These are phyloP conservation scores for Cephalopachus bancanus DNA, from an alignment of 2,797 vertebrate species.

Conservation along the genomic window DNA sequence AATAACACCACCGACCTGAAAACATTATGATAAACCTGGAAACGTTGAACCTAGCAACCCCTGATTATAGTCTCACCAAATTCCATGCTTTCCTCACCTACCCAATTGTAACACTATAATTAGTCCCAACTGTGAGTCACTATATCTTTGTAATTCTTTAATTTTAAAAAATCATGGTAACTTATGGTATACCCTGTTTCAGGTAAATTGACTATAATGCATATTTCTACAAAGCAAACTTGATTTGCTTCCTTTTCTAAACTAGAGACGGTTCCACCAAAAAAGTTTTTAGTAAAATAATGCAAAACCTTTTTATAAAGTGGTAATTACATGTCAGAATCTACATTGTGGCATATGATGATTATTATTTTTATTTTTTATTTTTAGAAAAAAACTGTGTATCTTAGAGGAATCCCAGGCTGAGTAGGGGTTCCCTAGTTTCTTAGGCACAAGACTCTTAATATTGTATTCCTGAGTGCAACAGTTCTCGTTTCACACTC, in stretches of 20 bases:
- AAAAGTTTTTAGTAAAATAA: neutral
- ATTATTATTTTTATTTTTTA: neutral
- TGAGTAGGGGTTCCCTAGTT: neutral
- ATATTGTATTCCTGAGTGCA: neutral
- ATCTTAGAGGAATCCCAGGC: neutral
- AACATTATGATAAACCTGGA: neutral
- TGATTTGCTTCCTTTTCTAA: slow-evolving; percentile 40
- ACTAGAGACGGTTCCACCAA: slow-evolving; percentile 8
- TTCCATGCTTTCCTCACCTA: neutral
- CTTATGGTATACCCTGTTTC: neutral
- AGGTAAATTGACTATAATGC: slow-evolving; percentile 7
- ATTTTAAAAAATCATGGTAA: slow-evolving; percentile 4
- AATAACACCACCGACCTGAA: neutral
- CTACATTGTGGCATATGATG: neutral
- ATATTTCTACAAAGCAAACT: slow-evolving; percentile 29
- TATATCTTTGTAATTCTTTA: slow-evolving; percentile 20
- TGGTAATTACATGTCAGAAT: neutral
- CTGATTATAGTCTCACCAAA: slow-evolving; percentile 1
- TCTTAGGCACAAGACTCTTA: neutral
- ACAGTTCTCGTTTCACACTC: neutral
- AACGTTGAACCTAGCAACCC: neutral
- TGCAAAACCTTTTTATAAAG: neutral
- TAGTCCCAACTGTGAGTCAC: neutral
- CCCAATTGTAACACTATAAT: neutral
- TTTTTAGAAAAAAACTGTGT: slow-evolving; percentile 29